Base-by-base conservation (phyloP, 2,888 invertebrate genomes). In the Tigriopus californicus region DNA sequence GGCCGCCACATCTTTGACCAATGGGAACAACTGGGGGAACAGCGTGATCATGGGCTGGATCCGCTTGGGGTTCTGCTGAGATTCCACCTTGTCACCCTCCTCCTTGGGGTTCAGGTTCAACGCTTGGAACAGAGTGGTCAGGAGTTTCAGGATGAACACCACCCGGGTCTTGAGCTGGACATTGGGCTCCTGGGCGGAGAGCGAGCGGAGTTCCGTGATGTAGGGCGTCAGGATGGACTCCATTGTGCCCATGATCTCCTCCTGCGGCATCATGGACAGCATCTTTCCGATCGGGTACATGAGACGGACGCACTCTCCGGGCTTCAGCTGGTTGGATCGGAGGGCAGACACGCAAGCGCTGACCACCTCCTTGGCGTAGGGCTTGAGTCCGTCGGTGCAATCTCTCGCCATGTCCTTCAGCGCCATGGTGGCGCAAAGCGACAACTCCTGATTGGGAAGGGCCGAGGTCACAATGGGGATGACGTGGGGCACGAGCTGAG, bases 381-480 rank as follows among this genome's bases (percentile, higher is more conserved):
- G 83, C 53, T 79, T 77, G 64, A 92, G 77, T 68, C 81, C 80
- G 55, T 79, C 66, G 65, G 80, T 79, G 68, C 89, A 89, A 70
- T 89, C 88, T 41, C 83, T 75, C 41, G 86, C 82, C 44, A 94
- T 78, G 67, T 90, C 90, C 69, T 90, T 86, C 12, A 92, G 75
- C 24, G 92, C 90, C 70, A 90, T 79, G 3, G 90, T 89, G 1
- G 88, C 83, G 60, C 85, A 79, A 4, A 85, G 81, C 0, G 84
- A 80, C 62, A 85, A 82, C 33, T 80, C 76, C 0, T 78, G 40
- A 64, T 80, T 77, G 40, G 73, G 76, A 12, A 87, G 70, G 1
- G 83, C 83, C 41, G 72, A 70, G 15, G 80, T 73, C 2, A 85
- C 72, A 22, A 86, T 71, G n/a, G 82, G 80, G 59, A 86, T 74